Base-by-base conservation (phyloP, 2,797 vertebrate genomes). In the Podarcis siculus region DNA sequence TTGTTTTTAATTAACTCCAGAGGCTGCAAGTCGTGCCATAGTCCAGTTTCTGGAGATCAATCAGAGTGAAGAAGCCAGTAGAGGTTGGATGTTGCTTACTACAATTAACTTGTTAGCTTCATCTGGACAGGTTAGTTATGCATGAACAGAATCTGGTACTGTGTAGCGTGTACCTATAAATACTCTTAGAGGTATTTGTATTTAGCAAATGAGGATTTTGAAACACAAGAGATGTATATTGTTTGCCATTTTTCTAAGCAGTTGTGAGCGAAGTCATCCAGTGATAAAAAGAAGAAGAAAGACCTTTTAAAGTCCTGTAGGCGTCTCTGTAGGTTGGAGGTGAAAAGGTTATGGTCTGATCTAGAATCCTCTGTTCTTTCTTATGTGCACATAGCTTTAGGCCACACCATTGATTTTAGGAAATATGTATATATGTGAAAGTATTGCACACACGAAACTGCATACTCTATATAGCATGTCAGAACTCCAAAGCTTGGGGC, bases 21-120 rank as follows among this genome's bases (percentile, higher is more conserved):
- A 99, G 96, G 99, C 99, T 72, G 99, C 99, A 90, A 99, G 99
- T 95, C 97, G 99, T 94, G 98, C 99, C 93, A 99, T 99, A 76
- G 99, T 99, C 93, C 99, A 99, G 89, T 99, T 99, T 94, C 96
- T 99, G 95, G 99, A 99, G 97, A 98, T 99, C 94, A 99, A 99
- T 97, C 99, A 99, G 97, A 99, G 98, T 55, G 99, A 99, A 96
- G 99, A 99, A 96, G 97, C 99, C 39, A 99, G 99, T 90, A 98
- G 99, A 85, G 99, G 99, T 82, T 99, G 99, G 99, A 99, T 99
- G 99, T 98, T 99, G 76, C 97, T 99, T 91, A 99, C 98, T 91
- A 99, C 99, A 95, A 99, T 99, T 96, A 99, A 99, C 97, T 97
- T 99, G 94, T 94, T 99, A 92, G 99, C 98, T 86, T 99, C 98